Evolutionary conservation across 2,888 invertebrate species (phyloP), one percentile per base, ranked within the genome.

Genomic region (Diaperis boleti): DNA sequence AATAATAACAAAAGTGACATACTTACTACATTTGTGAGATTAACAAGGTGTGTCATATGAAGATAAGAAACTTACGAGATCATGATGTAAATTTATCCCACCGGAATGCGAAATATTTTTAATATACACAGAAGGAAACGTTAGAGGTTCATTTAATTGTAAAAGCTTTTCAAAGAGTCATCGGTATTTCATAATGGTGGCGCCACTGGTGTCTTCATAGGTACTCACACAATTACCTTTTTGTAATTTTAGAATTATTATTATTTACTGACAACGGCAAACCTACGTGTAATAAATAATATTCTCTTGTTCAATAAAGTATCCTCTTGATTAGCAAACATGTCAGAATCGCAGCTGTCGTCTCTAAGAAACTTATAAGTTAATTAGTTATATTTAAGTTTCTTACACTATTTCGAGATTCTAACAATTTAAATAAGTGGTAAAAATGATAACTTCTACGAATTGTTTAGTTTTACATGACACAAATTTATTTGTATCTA

Each of bases 1-100:
- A 47, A 42, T 18, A 17, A 41, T 26, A 54, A 54, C 52, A 52
- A 17, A 52, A 20, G 2, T 52, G 52, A 52, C 52, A 52, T 37
- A 52, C 39, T 14, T 47, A 44, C 42, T 44, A 44, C 18, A 29
- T 31, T 50, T 7, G 31, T 52, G 52, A 14, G 29, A 11, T 39
- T 26, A 37, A 52, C 41, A 42, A 55, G 55, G 44, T 55, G 55
- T 55, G 55, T 44, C 33, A 31, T 42, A 10, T 11, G 14, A 10
- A 39, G 39, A 54, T 54, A 39, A 54, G 49, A 45, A 13, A 26
- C 33, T 31, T 17, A 14, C 15, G 18, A 14, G 14, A 14, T 11
- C 11, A 45, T 45, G 18, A 52, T 52, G 37, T 52, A 35, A 37
- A 52, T 15, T 37, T 15, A 49, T 33, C 18, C 14, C 26, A 52